A percentile compares a stretch with the other conserved stretches of the same genome.
Conservation (phyloP, 1,140 invertebrate genomes). For the Ectropis grisescens region DNA sequence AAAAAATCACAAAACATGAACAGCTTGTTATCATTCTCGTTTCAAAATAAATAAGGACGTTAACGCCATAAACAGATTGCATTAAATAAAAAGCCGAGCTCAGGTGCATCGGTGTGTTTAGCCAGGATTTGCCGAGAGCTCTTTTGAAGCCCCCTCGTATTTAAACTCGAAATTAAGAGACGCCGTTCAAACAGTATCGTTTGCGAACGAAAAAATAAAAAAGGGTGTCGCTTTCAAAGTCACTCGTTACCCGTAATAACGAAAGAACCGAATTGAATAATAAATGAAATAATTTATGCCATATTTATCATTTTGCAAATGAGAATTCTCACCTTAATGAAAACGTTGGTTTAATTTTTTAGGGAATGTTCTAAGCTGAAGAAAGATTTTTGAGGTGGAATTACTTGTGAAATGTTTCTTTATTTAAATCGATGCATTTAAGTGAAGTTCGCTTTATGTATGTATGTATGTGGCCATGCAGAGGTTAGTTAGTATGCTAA, state of each 20-base stretch:
- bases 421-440: too few relatives aligned
- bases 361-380: constrained; percentile 3
- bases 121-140: constrained; percentile 50
- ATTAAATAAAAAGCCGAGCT: too few relatives aligned
- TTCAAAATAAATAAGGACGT: too few relatives aligned
- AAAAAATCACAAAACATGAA: too few relatives aligned
- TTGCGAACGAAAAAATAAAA: constrained; percentile 47
- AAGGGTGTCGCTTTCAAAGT: constrained; percentile 57
- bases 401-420: too few relatives aligned
- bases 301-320: constrained; percentile 70
- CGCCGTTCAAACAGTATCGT: constrained; percentile 58
- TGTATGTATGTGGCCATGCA: too few relatives aligned
- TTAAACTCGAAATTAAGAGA: constrained; percentile 64
- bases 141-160: constrained; percentile 54
- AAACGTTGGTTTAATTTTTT: constrained; percentile 43
- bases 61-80: too few relatives aligned
- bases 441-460: too few relatives aligned
- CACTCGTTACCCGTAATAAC: constrained; percentile 46
- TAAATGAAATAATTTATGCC: constrained; percentile 70
- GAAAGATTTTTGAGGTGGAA: too few relatives aligned
- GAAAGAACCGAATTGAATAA: constrained; percentile 68
- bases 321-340: constrained; percentile 66
- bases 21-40: too few relatives aligned
- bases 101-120: constrained; percentile 35
- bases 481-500: too few relatives aligned